Conservation (phyloP, 2,113 vertebrate genomes). For the Zootoca vivipara region DNA sequence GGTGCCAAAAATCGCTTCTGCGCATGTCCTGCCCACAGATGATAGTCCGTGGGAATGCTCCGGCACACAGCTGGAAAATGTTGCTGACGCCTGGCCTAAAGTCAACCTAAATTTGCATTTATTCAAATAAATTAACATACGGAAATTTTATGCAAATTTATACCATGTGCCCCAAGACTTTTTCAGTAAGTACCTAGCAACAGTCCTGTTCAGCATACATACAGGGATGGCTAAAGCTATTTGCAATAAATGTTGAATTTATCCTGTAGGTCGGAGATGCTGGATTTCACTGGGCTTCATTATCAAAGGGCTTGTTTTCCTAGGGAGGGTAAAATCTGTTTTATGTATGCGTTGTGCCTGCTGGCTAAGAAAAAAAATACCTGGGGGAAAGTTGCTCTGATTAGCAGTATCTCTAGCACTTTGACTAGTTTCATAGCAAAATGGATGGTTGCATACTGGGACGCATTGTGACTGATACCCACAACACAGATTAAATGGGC, state of each 20-base stretch:
- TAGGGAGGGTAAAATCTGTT: background rate
- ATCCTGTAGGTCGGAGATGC: background rate
- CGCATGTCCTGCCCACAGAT: too few relatives aligned
- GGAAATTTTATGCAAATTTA: too few relatives aligned
- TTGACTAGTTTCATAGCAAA: constrained; percentile 37
- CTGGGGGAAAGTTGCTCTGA: constrained; percentile 42
- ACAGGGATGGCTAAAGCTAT: background rate
- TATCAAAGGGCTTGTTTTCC: constrained; percentile 16
- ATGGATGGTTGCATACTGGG: constrained; percentile 59
- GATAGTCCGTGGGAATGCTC: too few relatives aligned
- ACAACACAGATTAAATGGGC: constrained; percentile 58
- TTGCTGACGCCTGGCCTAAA: too few relatives aligned
- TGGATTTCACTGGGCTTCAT: background rate
- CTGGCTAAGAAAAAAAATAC: background rate
- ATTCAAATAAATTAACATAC: too few relatives aligned
- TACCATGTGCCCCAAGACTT: too few relatives aligned
- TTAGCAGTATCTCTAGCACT: constrained; percentile 40
- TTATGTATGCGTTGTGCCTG: background rate
- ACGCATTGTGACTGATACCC: constrained; percentile 56
- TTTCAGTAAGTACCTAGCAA: too few relatives aligned
- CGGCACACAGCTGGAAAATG: too few relatives aligned
- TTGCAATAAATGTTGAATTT: background rate
- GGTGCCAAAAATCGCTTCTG: too few relatives aligned
- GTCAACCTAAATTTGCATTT: too few relatives aligned
- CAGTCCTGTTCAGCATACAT: too few relatives aligned